A percentile compares a stretch with the other conserved stretches of the same genome.
Conservation (phyloP, 2,888 invertebrate species). For the Matsumyia berberina region DNA sequence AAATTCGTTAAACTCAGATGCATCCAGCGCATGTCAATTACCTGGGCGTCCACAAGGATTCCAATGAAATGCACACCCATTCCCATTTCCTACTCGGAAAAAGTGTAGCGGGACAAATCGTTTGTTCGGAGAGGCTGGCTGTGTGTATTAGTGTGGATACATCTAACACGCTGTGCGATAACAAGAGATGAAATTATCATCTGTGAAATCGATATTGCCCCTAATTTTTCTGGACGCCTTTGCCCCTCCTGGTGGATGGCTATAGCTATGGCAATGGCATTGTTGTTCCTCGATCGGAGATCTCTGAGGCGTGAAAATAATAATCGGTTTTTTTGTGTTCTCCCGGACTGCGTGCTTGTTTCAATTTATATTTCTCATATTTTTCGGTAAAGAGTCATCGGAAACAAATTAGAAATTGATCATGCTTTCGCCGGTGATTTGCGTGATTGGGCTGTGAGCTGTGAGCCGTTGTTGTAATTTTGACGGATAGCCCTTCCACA, state of each 20-base stretch:
- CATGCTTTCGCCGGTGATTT: conserved; percentile 58
- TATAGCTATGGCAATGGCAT: conserved; percentile 10
- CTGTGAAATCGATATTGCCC: conserved; percentile 76
- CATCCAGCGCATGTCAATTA: conserved; percentile 39
- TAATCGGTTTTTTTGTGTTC: conserved; percentile 53
- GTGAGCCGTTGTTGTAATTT: conserved; percentile 12
- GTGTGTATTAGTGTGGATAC: conserved; percentile 28
- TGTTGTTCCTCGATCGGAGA: conserved; percentile 35
- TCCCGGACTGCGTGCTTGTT: conserved; percentile 40
- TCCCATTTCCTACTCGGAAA: conserved; percentile 15
- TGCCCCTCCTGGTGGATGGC: conserved; percentile 12
- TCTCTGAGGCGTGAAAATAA: conserved; percentile 72
- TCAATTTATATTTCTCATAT: conserved; percentile 60
- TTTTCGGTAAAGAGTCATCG: conserved; percentile 65
- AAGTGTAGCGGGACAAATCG: conserved; percentile 50
- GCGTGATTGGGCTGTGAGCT: conserved; percentile 60
- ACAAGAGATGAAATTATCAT: conserved; percentile 75
- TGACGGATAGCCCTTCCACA: conserved; percentile 61
- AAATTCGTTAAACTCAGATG: not conserved
- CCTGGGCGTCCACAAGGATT: conserved; percentile 46
- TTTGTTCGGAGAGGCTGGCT: conserved; percentile 34
- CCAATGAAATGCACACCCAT: conserved; percentile 40
- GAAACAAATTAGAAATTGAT: conserved; percentile 71
- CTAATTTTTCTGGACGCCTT: conserved; percentile 55
- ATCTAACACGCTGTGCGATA: conserved; percentile 69